Evolutionary conservation across 64 coral and sea anemone species (phyloP).

Genomic region (Stichodactyla mertensii): DNA sequence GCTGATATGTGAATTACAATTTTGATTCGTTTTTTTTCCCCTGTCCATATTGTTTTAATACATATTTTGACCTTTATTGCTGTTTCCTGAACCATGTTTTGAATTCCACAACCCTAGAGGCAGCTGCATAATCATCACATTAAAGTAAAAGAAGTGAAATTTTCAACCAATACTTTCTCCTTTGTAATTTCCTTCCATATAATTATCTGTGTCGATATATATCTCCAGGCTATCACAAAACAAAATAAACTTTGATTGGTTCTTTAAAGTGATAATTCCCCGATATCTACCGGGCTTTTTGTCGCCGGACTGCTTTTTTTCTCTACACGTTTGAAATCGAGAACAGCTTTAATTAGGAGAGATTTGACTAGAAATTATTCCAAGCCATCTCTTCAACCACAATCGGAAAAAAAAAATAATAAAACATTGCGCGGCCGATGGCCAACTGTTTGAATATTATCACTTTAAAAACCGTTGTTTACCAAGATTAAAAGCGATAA

Average conservation of each 20-base stretch:
- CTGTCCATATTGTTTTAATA: neutral
- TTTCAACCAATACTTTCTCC: neutral
- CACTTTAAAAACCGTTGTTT: neutral
- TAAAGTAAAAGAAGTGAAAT: neutral
- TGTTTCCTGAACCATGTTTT: neutral
- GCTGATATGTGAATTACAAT: no score
- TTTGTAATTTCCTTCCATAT: neutral
- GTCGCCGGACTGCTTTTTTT: neutral
- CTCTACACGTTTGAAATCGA: neutral
- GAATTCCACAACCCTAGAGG: neutral
- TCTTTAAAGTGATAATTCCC: neutral
- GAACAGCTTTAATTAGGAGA: neutral
- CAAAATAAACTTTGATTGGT: neutral
- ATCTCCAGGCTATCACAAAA: neutral
- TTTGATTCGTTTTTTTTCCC: neutral
- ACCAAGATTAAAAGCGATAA: neutral
- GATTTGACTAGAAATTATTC: neutral
- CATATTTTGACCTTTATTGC: neutral
- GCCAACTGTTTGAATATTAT: neutral
- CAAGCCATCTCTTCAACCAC: neutral
- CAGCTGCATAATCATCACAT: neutral
- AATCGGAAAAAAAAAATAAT: neutral
- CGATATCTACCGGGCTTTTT: neutral
- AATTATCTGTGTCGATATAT: neutral
- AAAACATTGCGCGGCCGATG: neutral